Base-by-base conservation (phyloP, 2,797 vertebrate species). In the Argyrosomus regius region DNA sequence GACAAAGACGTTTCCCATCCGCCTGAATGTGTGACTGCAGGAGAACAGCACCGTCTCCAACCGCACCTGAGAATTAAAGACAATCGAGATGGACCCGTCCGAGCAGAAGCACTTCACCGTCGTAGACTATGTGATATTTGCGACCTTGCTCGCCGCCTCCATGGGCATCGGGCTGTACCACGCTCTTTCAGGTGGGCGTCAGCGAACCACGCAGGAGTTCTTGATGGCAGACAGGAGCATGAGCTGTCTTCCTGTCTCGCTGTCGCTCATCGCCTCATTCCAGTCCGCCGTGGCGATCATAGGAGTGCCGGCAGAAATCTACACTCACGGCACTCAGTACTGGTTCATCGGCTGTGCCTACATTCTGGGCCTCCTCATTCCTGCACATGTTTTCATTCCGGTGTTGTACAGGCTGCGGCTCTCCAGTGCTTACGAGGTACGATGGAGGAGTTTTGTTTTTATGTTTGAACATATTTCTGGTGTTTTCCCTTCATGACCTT, bases 341-440 rank as follows among this genome's bases (percentile, higher is more conserved):
- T 99, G 98, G 98, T 99, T 99, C 92, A 96, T 99, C 0, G 98
- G 98, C 82, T 97, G 96, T 75, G 96, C 95, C 80, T 99, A 99
- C 86, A 26, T 98, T 16, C 92, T 98, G 76, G 98, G 98, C 7
- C 96, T 99, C 59, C 87, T 99, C 80, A 97, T 99, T 82, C 97
- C 98, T 0, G 98, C 97, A 0, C 96, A 97, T 12, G 0, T 99
- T 90, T 99, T 99, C 93, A 96, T 99, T 87, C 98, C 98, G 0
- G 11, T 98, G 70, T 97, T 99, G 89, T 99, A 99, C 95, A 96
- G 97, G 43, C 93, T 99, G 73, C 93, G 53, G 10, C 93, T 99
- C 72, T 96, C 96, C 88, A 99, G 98, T 56, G 94, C 95, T 54
- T 98, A 99, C 1, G 94, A 99, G 97, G 98, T 98, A 79, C 72